Evolutionary conservation across 2,113 vertebrate genomes (phyloP), one percentile per base, ranked within the genome.

Genomic region (Siphamia tubifer): DNA sequence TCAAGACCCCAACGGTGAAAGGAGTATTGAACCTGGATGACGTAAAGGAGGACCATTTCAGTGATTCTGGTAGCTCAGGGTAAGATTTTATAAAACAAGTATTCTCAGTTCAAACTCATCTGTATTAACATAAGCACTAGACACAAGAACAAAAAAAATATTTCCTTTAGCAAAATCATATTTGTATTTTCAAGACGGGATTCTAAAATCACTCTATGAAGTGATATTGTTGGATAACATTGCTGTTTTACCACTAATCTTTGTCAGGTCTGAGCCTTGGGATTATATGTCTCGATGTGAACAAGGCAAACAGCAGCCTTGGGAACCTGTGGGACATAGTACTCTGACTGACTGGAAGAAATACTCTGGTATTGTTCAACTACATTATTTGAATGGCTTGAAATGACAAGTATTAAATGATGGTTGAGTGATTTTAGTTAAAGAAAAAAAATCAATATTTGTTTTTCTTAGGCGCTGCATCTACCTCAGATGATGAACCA

Each of bases 1-100:
- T 96, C 65, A 95, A 95, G 83, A 94, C 94, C 0, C 95, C 95
- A 4, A 94, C 94, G 0, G 88, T 95, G 25, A 94, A 92, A 53
- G 94, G 92, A 6, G 80, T 95, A 19, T 81, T 96, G 1, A 92
- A 95, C 60, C 85, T 95, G 71, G 93, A 94, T 28, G 87, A 89
- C 20, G 40, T 92, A 31, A 91, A 91, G 42, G 87, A 94, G 53
- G 93, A 95, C 60, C 74, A 67, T 15, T 62, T 83, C 3, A 87
- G 83, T 16, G 87, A 89, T 27, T 91, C 87, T 25, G 90, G 94
- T 15, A 89, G 83, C 53, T 80, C 81, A 1, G 91, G 83, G 96
- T 97, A 83, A 91, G 67, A 38, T 55, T 45, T 32, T 13, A 9
- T 1, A 24, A 10, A 17, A 23, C 19, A 12, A 12, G 15, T 25